Evolutionary conservation across 1,140 invertebrate genomes (phyloP).

Genomic region (Papilio polyxenes): DNA sequence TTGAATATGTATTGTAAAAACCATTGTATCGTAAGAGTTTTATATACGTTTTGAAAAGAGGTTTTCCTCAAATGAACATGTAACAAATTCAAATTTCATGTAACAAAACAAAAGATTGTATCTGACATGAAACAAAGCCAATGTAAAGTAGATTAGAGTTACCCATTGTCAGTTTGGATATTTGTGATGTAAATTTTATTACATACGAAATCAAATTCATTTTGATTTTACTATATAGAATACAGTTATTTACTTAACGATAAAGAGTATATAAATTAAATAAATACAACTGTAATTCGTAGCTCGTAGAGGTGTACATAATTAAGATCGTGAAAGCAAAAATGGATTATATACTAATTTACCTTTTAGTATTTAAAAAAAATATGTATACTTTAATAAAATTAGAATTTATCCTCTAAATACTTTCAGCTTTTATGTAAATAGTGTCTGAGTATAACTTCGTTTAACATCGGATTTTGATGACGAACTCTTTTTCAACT

Average conservation of each 20-base stretch:
- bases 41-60: not conserved
- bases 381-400: too few species aligned
- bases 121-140: not conserved
- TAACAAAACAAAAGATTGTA: not conserved
- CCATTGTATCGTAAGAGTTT: not conserved
- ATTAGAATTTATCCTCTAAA: too few species aligned
- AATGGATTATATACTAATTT: too few species aligned
- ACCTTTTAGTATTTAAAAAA: too few species aligned
- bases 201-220: not conserved
- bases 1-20: not conserved
- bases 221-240: not conserved
- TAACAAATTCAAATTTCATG: not conserved
- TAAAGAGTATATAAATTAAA: not conserved
- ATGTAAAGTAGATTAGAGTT: constrained; percentile 3
- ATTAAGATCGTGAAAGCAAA: too few species aligned
- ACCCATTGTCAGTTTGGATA: not conserved
- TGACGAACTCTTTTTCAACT: too few species aligned
- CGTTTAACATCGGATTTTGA: too few species aligned
- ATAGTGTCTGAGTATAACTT: too few species aligned
- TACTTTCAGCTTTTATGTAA: too few species aligned
- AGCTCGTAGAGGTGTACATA: too few species aligned
- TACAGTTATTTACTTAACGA: not conserved
- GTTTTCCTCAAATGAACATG: not conserved
- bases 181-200: constrained; percentile 8
- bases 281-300: too few species aligned